Evolutionary conservation across 1,140 invertebrate genomes (phyloP).

Genomic region (Ladona fulva): DNA sequence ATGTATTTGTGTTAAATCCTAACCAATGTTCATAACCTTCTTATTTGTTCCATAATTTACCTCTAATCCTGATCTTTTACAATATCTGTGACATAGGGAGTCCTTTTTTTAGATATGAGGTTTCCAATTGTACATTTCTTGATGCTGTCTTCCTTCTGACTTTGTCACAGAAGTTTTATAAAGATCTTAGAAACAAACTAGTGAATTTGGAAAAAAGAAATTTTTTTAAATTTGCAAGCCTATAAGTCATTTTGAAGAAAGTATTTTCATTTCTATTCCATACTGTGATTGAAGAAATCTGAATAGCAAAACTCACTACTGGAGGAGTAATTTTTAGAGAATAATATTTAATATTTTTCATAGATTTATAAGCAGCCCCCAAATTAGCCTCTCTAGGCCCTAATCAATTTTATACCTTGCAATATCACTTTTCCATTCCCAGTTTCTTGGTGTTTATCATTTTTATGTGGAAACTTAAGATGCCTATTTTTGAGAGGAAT

Average conservation of each 20-base stretch:
- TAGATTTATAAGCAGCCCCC: neutral
- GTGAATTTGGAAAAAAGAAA: neutral
- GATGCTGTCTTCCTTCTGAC: conserved; percentile 3
- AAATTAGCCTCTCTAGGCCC: neutral
- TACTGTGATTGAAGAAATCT: neutral
- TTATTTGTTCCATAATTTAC: neutral
- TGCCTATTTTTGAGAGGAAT: no score
- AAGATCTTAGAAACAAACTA: neutral
- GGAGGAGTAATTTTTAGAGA: neutral
- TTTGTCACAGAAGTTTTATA: conserved; percentile 4
- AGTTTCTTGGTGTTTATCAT: neutral
- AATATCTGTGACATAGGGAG: neutral
- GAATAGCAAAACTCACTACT: neutral
- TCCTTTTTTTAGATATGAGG: neutral
- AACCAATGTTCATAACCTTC: neutral
- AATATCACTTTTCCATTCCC: conserved; percentile 1
- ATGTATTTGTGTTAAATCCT: neutral
- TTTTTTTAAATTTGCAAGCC: conserved; percentile 4
- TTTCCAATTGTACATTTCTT: conserved; percentile 9
- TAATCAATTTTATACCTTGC: neutral
- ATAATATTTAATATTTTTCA: conserved; percentile 7
- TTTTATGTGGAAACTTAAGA: neutral
- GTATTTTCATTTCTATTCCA: conserved; percentile 7
- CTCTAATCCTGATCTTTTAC: neutral
- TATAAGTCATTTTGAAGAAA: neutral